phyloP scores from a whole-genome alignment of 1,140 invertebrate species.

The Neoseiulus cucumeris region DNA sequence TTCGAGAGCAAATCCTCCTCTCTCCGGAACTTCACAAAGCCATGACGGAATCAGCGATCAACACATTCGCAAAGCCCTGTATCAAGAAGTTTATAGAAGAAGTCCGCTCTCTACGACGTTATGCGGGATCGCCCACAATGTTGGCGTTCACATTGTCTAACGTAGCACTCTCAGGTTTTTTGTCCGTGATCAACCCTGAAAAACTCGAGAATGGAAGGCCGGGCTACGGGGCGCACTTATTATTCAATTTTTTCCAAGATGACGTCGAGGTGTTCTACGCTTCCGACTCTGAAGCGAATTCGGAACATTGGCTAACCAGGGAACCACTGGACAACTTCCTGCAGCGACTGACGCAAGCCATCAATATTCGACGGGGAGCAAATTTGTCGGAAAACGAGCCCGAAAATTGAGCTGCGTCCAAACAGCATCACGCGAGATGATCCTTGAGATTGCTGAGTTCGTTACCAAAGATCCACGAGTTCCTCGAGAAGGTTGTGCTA shows the following conservation, averaged over 20 bases:
- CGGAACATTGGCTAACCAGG: too few relatives aligned
- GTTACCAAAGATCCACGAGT: too few relatives aligned
- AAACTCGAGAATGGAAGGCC: not conserved
- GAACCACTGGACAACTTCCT: too few relatives aligned
- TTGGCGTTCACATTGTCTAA: not conserved
- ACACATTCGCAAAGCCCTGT: not conserved
- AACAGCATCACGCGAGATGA: too few relatives aligned
- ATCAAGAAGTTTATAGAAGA: not conserved
- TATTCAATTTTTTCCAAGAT: not conserved
- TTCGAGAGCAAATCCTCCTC: not conserved
- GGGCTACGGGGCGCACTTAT: not conserved
- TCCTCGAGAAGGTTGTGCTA: too few relatives aligned
- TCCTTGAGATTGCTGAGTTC: too few relatives aligned
- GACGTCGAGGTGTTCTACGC: not conserved
- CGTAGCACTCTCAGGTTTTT: not conserved
- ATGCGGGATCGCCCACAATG: not conserved
- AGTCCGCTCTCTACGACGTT: not conserved
- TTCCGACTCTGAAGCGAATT: not conserved
- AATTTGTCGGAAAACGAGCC: too few relatives aligned
- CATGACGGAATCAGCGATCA: not conserved
- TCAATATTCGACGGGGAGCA: too few relatives aligned
- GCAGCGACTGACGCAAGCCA: too few relatives aligned
- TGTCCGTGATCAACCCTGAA: not conserved
- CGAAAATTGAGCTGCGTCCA: too few relatives aligned
- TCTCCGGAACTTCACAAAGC: not conserved